Base-by-base conservation (phyloP, 2,888 invertebrate species). In the Lissonota sp. region DNA sequence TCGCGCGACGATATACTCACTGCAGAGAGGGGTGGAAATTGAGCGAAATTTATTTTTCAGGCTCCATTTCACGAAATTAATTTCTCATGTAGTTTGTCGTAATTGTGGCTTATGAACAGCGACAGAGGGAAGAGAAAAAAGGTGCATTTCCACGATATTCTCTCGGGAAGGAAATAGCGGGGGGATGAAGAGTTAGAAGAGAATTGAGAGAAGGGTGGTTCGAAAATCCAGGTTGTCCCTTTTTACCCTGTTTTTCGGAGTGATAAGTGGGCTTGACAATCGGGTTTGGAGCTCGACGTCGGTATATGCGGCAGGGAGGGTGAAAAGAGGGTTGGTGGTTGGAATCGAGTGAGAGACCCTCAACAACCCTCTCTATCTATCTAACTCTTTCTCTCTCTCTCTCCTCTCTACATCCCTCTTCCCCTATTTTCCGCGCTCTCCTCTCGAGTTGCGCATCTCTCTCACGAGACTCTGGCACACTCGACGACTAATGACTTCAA, bases 401-500 rank as follows among this genome's bases (percentile, higher is more conserved):
- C 60, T 44, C 16, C 16, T 5, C 46, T 42, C 57, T 55, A 12
- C 51, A 26, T 37, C 37, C 10, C 69, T 26, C 73, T 42, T 42
- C 57, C 53, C 44, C 1, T 26, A 26, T 26, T 26, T 26, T 3
- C 26, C 1, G 51, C 60, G 4, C 10, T 63, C 8, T 63, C 71
- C 58, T 49, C 57, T 37, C n/a, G 39, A 16, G 57, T 49, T 14
- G 14, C 16, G 57, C 69, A 58, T 49, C 67, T 72, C 67, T 72
- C 67, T 6, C 37, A 39, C 70, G 63, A 42, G 46, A 66, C 72
- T 79, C 75, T 26, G 26, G 26, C 26, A 70, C 83, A 77, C 69
- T 79, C 76, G 76, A 83, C 82, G 82, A 82, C 83, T 84, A 84
- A 84, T 84, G 83, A 84, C 84, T 83, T 83, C 79, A 79, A 84